These are phyloP conservation scores for pig (Sus scrofa) DNA, from an alignment of 2,113 vertebrate genomes.

Conservation along the genomic window T2T-Sscrofa CM000812.6:106827501-106828000, in stretches of 20 bases:
- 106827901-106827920: not conserved
- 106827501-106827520: not conserved
- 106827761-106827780: not conserved
- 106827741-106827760: not conserved
- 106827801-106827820: not conserved
- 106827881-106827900: not conserved
- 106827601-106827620: not conserved
- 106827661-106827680: not conserved
- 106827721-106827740: not conserved
- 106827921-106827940: not conserved
- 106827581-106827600: not conserved
- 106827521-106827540: not conserved
- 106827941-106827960: not conserved
- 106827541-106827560: not conserved
- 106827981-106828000: no score
- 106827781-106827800: not conserved
- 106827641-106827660: not conserved
- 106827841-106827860: not conserved
- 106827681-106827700: not conserved
- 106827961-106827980: not conserved
- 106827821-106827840: not conserved
- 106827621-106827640: not conserved
- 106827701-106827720: not conserved
- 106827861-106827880: not conserved
- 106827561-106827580: not conserved